Evolutionary conservation across 2,113 vertebrate species (phyloP).

Genomic region (Puffinus mauretanicus): DNA sequence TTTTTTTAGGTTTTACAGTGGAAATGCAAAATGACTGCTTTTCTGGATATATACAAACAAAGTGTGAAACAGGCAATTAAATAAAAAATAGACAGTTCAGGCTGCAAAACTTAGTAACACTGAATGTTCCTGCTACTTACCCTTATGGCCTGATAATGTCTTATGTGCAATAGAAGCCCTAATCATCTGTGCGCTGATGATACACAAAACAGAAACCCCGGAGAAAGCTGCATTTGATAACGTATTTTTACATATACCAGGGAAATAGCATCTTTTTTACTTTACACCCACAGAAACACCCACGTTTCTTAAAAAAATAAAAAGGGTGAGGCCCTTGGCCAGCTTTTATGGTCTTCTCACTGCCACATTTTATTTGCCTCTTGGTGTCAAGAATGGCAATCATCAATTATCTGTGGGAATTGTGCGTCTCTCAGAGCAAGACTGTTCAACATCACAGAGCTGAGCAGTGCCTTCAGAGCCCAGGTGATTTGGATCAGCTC

Average conservation of each 20-base stretch:
- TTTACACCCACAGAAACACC: not conserved
- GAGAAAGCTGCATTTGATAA: not conserved
- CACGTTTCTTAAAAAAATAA: not conserved
- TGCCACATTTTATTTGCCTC: not conserved
- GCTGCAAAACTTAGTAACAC: not conserved
- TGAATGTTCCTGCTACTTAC: not conserved
- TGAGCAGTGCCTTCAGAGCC: not conserved
- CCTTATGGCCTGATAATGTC: not conserved
- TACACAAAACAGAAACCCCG: not conserved
- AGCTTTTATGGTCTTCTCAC: not conserved
- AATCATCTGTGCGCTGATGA: not conserved
- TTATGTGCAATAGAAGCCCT: not conserved
- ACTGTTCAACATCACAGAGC: not conserved
- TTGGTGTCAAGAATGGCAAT: not conserved
- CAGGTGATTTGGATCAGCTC: not conserved
- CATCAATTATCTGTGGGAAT: not conserved
- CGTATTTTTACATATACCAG: not conserved
- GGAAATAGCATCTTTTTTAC: not conserved
- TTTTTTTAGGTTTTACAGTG: not conserved
- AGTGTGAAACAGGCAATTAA: not conserved
- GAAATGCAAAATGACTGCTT: not conserved
- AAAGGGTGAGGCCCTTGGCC: not conserved
- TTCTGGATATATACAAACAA: not conserved
- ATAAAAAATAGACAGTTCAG: not conserved
- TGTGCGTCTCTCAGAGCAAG: not conserved